These are phyloP conservation scores for Rousettus leschenaultii DNA, from an alignment of 2,113 vertebrate species.

Conservation along the genomic window DNA sequence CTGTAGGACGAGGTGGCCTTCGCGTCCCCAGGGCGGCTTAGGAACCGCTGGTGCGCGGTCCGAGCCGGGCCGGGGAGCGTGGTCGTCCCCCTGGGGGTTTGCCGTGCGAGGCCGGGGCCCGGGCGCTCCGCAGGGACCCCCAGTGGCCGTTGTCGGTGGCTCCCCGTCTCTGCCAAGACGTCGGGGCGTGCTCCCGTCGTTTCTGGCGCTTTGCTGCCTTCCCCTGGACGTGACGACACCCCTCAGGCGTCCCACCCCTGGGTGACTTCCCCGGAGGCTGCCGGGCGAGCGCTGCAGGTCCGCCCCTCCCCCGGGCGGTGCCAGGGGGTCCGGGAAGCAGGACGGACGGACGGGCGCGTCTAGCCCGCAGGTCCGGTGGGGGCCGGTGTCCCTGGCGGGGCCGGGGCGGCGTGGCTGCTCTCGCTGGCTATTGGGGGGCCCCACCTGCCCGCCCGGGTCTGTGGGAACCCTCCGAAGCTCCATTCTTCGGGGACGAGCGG, in stretches of 20 bases:
- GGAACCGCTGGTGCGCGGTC: not conserved
- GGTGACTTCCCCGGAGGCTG: not conserved
- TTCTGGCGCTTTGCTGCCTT: not conserved
- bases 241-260: not conserved
- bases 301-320: not conserved
- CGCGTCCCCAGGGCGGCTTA: slow-evolving; percentile 2
- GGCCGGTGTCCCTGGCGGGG: too few relatives aligned
- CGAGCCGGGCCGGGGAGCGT: not conserved
- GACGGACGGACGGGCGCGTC: too few relatives aligned
- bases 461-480: not conserved
- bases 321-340: not conserved
- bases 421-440: not conserved
- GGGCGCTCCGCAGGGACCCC: not conserved
- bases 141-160: too few relatives aligned
- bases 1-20: slow-evolving; percentile 16
- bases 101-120: too few relatives aligned
- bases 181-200: not conserved
- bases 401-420: too few relatives aligned
- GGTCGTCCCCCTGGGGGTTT: slow-evolving; percentile 47
- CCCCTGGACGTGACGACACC: not conserved
- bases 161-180: not conserved
- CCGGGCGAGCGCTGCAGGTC: not conserved
- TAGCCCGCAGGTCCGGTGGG: not conserved
- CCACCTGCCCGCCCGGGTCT: not conserved
- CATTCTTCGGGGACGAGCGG: not conserved